Conservation (phyloP, 2,113 vertebrate species). For the Myocastor coypus region DNA sequence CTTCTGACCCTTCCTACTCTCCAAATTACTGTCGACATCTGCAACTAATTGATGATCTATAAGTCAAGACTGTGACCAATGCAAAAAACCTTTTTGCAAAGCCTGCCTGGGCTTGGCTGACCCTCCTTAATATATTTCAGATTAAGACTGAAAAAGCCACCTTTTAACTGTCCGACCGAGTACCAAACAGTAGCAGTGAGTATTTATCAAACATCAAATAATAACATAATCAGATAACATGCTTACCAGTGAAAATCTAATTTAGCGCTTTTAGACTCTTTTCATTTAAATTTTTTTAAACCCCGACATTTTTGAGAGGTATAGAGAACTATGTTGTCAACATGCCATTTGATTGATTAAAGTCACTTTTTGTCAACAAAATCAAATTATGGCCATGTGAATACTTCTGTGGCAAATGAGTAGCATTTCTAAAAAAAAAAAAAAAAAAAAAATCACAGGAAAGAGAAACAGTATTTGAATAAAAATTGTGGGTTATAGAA, state of each 20-base stretch:
- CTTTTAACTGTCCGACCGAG: conserved; percentile 69
- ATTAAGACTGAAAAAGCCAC: conserved; percentile 76
- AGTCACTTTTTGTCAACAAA: conserved; percentile 64
- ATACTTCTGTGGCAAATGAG: conserved; percentile 49
- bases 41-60: conserved; percentile 85
- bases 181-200: conserved; percentile 70
- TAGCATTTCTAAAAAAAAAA: not conserved
- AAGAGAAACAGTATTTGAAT: not conserved
- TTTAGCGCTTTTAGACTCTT: conserved; percentile 71
- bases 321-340: conserved; percentile 43
- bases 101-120: conserved; percentile 58
- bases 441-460: conserved; percentile 54
- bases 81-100: conserved; percentile 83
- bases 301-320: conserved; percentile 46
- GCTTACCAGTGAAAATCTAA: conserved; percentile 79
- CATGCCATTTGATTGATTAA: conserved; percentile 55
- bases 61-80: conserved; percentile 83
- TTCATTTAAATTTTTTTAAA: conserved; percentile 69
- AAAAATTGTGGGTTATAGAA: not conserved
- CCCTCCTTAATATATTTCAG: conserved; percentile 74
- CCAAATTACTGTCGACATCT: conserved; percentile 83
- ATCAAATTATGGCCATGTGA: conserved; percentile 62
- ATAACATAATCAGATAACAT: conserved; percentile 76
- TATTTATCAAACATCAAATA: conserved; percentile 80
- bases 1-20: conserved; percentile 83